Conservation (phyloP, 2,797 vertebrate genomes). For the Trichosurus vulpecula region DNA sequence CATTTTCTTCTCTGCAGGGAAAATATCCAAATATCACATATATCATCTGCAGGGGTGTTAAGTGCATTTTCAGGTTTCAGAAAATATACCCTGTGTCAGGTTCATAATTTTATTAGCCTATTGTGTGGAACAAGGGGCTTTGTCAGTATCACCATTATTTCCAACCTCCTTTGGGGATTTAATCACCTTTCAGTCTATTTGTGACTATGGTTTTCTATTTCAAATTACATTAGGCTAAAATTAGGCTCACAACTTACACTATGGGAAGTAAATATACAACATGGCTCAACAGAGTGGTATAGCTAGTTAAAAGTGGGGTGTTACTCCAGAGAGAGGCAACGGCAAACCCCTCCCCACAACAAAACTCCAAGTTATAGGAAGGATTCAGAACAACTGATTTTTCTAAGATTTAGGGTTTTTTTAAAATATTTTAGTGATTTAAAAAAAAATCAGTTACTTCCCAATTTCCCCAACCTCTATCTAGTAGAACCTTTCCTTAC, state of each 20-base stretch:
- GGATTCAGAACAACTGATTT: slow-evolving; percentile 29
- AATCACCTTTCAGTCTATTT: slow-evolving; percentile 39
- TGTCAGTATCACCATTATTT: slow-evolving; percentile 46
- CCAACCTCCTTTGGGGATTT: slow-evolving; percentile 5
- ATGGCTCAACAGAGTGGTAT: not conserved
- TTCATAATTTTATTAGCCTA: slow-evolving; percentile 54
- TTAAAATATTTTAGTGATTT: too few relatives aligned
- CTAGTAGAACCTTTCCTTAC: not conserved
- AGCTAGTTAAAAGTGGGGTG: slow-evolving; percentile 24
- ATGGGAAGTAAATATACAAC: slow-evolving; percentile 42
- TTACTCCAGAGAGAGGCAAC: slow-evolving; percentile 27
- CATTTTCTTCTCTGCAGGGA: slow-evolving; percentile 29
- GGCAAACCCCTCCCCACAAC: slow-evolving; percentile 5
- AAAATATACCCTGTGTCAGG: slow-evolving; percentile 40
- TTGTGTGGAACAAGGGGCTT: not conserved
- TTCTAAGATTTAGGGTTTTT: not conserved
- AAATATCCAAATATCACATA: not conserved
- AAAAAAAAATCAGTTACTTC: not conserved
- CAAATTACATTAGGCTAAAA: slow-evolving; percentile 60
- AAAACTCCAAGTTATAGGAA: slow-evolving; percentile 27
- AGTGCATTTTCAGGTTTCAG: slow-evolving; percentile 55
- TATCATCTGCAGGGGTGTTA: slow-evolving; percentile 54
- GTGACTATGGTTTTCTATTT: slow-evolving; percentile 54
- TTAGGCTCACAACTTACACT: slow-evolving; percentile 47
- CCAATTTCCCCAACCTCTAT: not conserved